These are phyloP conservation scores for Melanerpes aurifrons DNA, from an alignment of 2,113 vertebrate genomes.

Conservation along the genomic window DNA sequence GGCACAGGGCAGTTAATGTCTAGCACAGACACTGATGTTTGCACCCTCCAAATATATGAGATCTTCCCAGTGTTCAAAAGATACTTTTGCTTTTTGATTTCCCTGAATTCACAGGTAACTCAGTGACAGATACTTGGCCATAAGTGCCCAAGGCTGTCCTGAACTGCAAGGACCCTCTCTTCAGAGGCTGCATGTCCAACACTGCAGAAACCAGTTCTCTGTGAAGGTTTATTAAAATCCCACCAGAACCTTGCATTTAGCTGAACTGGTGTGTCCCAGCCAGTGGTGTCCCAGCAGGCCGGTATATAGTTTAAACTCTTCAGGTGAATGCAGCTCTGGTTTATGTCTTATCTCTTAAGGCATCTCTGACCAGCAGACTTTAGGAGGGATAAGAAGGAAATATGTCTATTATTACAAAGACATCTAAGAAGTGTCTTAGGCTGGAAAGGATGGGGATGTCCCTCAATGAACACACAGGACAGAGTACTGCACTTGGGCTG, in stretches of 20 bases:
- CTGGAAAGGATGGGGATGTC: neutral
- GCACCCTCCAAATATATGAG: neutral
- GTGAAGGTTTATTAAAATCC: neutral
- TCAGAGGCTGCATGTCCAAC: neutral
- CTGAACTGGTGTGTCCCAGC: neutral
- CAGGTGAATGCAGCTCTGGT: neutral
- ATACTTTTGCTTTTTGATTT: neutral
- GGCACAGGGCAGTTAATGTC: fast-evolving
- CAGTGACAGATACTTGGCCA: neutral
- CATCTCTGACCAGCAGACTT: neutral
- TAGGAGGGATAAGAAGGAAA: neutral
- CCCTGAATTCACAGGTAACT: neutral
- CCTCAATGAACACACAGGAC: neutral
- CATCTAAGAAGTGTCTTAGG: neutral
- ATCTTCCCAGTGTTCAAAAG: neutral
- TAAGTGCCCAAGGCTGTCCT: neutral
- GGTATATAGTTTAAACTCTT: neutral
- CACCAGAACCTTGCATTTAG: neutral
- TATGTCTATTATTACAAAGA: neutral
- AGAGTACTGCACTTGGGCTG: neutral
- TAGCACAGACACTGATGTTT: neutral
- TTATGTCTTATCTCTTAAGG: neutral
- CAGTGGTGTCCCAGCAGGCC: neutral
- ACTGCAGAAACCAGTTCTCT: neutral
- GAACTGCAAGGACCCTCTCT: neutral